Evolutionary conservation across 2,797 vertebrate genomes (phyloP), one percentile per base, ranked within the genome.

Genomic region (Taenioides sp.): DNA sequence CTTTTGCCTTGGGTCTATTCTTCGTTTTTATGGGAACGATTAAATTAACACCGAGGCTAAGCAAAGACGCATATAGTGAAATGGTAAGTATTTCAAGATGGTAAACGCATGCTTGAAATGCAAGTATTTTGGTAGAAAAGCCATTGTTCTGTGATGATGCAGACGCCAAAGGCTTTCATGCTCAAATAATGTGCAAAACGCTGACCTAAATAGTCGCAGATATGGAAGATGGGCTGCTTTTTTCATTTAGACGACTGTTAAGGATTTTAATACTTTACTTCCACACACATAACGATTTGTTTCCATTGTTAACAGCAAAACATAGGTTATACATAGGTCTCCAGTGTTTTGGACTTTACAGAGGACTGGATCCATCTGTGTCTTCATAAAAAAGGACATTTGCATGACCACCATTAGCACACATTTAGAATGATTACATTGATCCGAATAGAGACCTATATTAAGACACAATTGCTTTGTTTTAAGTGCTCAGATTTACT

Each of bases 1-100:
- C 96, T 0, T 95, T 98, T 66, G 97, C 97, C 43, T 85, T 99
- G 75, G 98, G 97, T 57, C 93, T 99, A 34, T 99, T 99, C 85
- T 99, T 99, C 65, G 96, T 99, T 65, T 99, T 99, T 31, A 99
- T 99, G 98, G 97, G 97, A n/a, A 98, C 97, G 76, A 98, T 98
- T 86, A 99, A 99, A 76, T 92, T 99, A 85, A 97, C 97, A 0
- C 97, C 98, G 5, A 94, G 97, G 65, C 95, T 99, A 72, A 98
- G 96, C 94, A 98, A 97, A 91, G 97, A 98, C 78, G 97, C 98
- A 2, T 97, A 98, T 92, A 96, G 92, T 69, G 98, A 99, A 86
- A 99, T 99, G 98, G 98, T 99, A 92, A 97, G 96, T 93, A 43
- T 12, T 52, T 7, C n/a, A 3, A 37, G 0, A 6, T 49, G 64